A percentile compares a stretch with the other conserved stretches of the same genome.
phyloP scores from a whole-genome alignment of 2,888 invertebrate species.

The Leptothorax acervorum region DNA sequence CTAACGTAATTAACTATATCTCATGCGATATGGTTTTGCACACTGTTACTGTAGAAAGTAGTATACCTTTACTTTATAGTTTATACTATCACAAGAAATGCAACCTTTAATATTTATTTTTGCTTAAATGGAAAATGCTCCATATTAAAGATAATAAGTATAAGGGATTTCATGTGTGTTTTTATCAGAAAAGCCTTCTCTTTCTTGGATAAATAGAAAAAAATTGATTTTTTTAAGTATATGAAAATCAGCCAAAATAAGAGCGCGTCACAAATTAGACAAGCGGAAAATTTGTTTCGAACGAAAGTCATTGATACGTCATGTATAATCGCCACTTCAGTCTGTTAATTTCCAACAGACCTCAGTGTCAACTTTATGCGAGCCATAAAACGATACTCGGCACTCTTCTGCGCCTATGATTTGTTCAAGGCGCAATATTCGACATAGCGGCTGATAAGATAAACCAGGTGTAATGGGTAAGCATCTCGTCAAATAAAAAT shows the following conservation, averaged over 20 bases:
- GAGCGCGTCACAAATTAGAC: not conserved
- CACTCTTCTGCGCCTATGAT: not conserved
- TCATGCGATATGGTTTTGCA: not conserved
- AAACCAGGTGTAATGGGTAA: not conserved
- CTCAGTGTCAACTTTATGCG: not conserved
- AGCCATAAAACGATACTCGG: not conserved
- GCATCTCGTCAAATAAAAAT: not conserved
- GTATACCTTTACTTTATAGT: not conserved
- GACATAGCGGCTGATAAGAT: not conserved
- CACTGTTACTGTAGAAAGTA: not conserved
- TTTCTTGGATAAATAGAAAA: not conserved
- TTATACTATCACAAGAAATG: constrained; percentile 6
- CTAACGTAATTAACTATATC: constrained; percentile 12
- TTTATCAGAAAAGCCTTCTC: not conserved
- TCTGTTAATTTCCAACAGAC: not conserved
- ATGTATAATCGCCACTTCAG: not conserved
- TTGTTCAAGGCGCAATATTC: not conserved
- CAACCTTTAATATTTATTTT: not conserved
- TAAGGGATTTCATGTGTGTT: not conserved
- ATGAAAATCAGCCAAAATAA: not conserved
- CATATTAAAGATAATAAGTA: not conserved
- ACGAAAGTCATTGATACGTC: not conserved
- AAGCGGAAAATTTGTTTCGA: not conserved
- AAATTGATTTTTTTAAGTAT: not conserved
- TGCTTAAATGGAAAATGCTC: not conserved